Conservation (phyloP, 2,888 invertebrate genomes). For the Ctena decussata region DNA sequence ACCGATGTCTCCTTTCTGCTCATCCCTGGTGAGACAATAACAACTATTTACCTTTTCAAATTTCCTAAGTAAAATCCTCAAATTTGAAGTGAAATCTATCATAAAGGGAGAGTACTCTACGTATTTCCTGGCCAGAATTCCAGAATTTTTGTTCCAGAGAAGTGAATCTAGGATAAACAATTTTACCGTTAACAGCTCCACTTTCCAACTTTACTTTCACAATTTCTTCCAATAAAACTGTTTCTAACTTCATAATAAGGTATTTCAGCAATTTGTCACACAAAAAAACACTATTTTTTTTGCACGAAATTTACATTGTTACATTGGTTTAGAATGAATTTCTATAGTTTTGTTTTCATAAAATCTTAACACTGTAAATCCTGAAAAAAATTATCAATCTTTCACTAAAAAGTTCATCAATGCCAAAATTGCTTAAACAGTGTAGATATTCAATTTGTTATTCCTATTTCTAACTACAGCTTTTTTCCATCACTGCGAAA, state of each 20-base stretch:
- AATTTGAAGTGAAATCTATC: constrained; percentile 90
- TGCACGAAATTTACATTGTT: no score
- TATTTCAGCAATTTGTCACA: background rate
- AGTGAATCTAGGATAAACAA: constrained; percentile 39
- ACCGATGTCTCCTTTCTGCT: no score
- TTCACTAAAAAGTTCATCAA: no score
- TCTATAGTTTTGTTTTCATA: no score
- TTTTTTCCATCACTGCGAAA: no score
- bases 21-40: background rate
- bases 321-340: background rate
- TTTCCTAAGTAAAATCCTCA: constrained; percentile 89
- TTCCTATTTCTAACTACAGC: no score
- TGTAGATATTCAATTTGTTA: no score
- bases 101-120: constrained; percentile 85
- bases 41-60: constrained; percentile 90
- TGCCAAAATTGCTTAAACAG: no score
- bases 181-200: constrained; percentile 51
- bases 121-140: constrained; percentile 65
- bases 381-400: no score
- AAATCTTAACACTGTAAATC: no score
- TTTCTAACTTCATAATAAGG: background rate
- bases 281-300: background rate
- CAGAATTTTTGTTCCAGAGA: constrained; percentile 50
- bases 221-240: background rate
- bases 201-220: background rate